These are phyloP conservation scores for Apostichopus parvimensis DNA, from an alignment of 35 echinoderm and acorn worm species.

Conservation along the genomic window DNA sequence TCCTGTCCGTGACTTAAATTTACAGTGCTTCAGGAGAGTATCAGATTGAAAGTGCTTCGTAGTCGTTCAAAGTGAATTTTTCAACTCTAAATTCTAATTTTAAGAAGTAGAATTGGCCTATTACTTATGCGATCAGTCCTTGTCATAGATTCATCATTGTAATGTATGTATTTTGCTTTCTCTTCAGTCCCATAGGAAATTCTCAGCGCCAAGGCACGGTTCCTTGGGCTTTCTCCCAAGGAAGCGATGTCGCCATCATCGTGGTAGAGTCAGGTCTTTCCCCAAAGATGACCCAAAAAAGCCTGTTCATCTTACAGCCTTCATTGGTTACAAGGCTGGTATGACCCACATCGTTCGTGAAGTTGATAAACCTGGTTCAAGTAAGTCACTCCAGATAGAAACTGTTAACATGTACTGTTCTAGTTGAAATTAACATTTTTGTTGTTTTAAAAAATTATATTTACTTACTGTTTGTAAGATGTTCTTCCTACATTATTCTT, in stretches of 20 bases:
- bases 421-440: no score
- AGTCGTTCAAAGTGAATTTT: no score
- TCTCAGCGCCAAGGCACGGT: constrained; percentile 96
- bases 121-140: background rate
- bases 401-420: no score
- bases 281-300: constrained; percentile 95
- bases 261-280: constrained; percentile 96
- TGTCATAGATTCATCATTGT: background rate
- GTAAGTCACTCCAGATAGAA: constrained; percentile 58
- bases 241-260: constrained; percentile 86
- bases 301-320: constrained; percentile 92
- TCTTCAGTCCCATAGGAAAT: constrained; percentile 90
- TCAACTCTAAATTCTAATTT: no score
- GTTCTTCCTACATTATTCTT: no score
- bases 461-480: no score
- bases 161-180: background rate
- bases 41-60: no score
- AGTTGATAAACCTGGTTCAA: constrained; percentile 97
- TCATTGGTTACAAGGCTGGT: constrained; percentile 98
- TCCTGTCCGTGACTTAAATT: no score
- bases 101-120: no score
- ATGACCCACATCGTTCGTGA: constrained; percentile 97
- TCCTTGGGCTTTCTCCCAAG: constrained; percentile 97
- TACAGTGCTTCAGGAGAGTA: no score
- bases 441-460: no score